Conservation (phyloP, 2,797 vertebrate species). For the Sebastes alutus region DNA sequence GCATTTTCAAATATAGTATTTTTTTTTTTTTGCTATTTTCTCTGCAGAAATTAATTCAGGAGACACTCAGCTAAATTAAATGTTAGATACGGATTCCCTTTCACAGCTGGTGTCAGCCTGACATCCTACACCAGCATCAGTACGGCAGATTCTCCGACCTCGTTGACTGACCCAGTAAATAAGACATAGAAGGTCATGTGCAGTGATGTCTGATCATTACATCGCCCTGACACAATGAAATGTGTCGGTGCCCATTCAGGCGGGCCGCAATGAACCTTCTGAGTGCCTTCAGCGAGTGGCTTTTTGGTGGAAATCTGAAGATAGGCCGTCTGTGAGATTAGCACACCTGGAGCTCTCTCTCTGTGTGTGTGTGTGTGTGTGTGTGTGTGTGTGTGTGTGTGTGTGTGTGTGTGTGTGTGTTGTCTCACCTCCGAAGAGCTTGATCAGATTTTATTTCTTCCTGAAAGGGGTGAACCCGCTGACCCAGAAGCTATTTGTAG, state of each 20-base stretch:
- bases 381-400: not conserved
- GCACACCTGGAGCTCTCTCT: not conserved
- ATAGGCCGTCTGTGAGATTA: constrained; percentile 4
- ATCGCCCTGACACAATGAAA: constrained; percentile 8
- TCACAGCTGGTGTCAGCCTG: not conserved
- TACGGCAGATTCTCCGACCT: not conserved
- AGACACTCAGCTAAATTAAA: not conserved
- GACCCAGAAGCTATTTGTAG: constrained; percentile 26
- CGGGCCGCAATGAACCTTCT: not conserved
- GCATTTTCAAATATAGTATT: not conserved
- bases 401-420: not conserved
- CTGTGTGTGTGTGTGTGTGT: not conserved
- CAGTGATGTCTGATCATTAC: constrained; percentile 23
- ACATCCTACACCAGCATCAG: not conserved
- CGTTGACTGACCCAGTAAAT: constrained; percentile 5
- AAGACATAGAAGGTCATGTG: constrained; percentile 18
- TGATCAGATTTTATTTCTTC: constrained; percentile 26
- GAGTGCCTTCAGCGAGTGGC: constrained; percentile 1
- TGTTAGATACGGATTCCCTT: not conserved
- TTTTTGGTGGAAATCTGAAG: constrained; percentile 24
- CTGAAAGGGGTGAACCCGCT: constrained; percentile 20
- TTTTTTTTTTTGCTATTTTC: not conserved
- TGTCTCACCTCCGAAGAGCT: constrained; percentile 4
- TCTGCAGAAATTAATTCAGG: not conserved
- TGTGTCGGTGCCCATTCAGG: not conserved